Percentiles rank a stretch among this genome's conserved stretches.
Evolutionary conservation across 2,888 invertebrate species (phyloP).

Genomic region (Parnassius mnemosyne): DNA sequence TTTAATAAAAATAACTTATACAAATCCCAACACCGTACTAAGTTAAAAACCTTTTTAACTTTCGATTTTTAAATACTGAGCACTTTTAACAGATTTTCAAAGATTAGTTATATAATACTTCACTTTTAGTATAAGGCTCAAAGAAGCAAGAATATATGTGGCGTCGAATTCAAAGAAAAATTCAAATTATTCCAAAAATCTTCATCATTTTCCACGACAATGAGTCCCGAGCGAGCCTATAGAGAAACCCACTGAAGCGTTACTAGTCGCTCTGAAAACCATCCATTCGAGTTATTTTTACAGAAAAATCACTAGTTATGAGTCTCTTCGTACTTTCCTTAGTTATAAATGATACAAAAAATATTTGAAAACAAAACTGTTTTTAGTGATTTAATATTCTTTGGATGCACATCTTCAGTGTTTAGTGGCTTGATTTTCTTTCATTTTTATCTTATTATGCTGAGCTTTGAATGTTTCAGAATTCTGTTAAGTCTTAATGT

Average conservation of each 20-base stretch:
- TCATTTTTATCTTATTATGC: too few species aligned
- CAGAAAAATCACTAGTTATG: conserved; percentile 63
- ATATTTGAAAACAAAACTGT: conserved; percentile 13
- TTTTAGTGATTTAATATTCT: conserved; percentile 12
- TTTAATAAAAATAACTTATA: too few species aligned
- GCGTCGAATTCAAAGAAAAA: background rate
- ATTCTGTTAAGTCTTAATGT: too few species aligned
- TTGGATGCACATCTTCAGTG: conserved; percentile 14
- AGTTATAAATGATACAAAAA: conserved; percentile 2
- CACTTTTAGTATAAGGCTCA: background rate
- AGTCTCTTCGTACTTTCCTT: conserved; percentile 43
- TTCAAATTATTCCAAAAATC: conserved; percentile 27
- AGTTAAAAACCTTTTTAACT: too few species aligned
- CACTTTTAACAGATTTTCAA: background rate
- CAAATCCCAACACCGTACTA: too few species aligned
- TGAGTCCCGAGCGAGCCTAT: conserved; percentile 42
- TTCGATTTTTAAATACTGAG: too few species aligned
- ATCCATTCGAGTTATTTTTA: conserved; percentile 56
- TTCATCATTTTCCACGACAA: conserved; percentile 27
- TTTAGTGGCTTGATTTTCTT: background rate
- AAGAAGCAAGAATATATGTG: background rate
- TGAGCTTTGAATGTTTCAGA: too few species aligned
- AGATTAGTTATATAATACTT: background rate
- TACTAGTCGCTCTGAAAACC: conserved; percentile 45
- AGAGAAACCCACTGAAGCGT: conserved; percentile 49